Evolutionary conservation across 37 sponge, comb jelly and placozoan genomes (phyloP), one percentile per base, ranked within the genome.

Genomic region (Oopsacas minuta): DNA sequence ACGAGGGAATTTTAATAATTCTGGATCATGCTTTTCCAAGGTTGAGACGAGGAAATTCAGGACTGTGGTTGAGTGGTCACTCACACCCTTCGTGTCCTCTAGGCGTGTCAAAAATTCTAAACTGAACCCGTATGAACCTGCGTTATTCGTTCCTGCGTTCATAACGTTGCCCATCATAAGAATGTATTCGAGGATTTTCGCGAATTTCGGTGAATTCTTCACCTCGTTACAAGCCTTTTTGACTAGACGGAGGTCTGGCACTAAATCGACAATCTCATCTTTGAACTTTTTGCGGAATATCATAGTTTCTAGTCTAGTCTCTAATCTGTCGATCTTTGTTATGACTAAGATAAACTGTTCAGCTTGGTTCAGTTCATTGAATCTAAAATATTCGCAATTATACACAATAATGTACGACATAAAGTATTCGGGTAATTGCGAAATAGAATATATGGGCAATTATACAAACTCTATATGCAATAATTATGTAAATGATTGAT

Each of bases 31-130:
- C 12, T 36, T 36, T 53, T 98, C 95, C 22, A 93, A 52, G 0
- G 84, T 87, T 51, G 91, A 88, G 61, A 94, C 94, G 23, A 98
- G 32, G 88, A 98, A 98, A 83, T 98, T 95, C 3, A 98, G 84
- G 83, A 98, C 85, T 36, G 96, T 98, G 35, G 91, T 93, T 83
- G 88, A 90, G 90, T 95, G 91, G 85, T 98, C 95, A n/a, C 75
- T 61, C 30, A 61, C 75, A 20, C 75, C 75, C 30, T 61, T 61
- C 32, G 75, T 61, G 30, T 61, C 75, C 28, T 61, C 75, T 7
- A 61, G 75, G 20, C 30, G 20, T 34, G 90, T 82, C 28, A 95
- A 49, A 0, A 86, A 81, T 36, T 52, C 36, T 1, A 95, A 90
- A 39, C 87, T 87, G 84, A 92, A 91, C 8, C 95, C 95, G 81